Evolutionary conservation across 2,113 vertebrate species (phyloP).

Genomic region (Hypomesus transpacificus): DNA sequence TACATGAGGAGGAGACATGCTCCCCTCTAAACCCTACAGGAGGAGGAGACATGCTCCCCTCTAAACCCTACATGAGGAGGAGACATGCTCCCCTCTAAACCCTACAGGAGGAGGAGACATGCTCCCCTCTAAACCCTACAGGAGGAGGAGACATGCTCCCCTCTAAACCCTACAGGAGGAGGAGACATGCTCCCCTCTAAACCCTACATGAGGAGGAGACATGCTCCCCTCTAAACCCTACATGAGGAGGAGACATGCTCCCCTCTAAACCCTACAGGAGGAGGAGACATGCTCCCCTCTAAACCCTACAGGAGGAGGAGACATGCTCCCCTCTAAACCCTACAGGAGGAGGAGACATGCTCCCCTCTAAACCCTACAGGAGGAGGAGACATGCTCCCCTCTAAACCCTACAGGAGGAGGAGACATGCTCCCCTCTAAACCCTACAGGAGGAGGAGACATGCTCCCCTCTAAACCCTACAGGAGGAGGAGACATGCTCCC

Average conservation of each 20-base stretch:
- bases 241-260: constrained; percentile 38
- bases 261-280: not conserved
- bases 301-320: no score
- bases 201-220: no score
- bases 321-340: no score
- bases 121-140: not conserved
- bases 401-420: no score
- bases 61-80: no score
- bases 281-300: constrained; percentile 26
- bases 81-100: not conserved
- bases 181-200: constrained; percentile 5
- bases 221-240: no score
- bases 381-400: no score
- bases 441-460: no score
- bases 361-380: not conserved
- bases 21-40: not conserved
- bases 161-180: no score
- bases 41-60: no score
- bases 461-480: no score
- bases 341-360: constrained; percentile 43
- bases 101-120: constrained; percentile 28
- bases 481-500: constrained; percentile 33
- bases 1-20: constrained; percentile 43
- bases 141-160: no score
- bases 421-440: not conserved